Base-by-base conservation (phyloP, 1,140 invertebrate species). In the Lasioglossum albipes region DNA sequence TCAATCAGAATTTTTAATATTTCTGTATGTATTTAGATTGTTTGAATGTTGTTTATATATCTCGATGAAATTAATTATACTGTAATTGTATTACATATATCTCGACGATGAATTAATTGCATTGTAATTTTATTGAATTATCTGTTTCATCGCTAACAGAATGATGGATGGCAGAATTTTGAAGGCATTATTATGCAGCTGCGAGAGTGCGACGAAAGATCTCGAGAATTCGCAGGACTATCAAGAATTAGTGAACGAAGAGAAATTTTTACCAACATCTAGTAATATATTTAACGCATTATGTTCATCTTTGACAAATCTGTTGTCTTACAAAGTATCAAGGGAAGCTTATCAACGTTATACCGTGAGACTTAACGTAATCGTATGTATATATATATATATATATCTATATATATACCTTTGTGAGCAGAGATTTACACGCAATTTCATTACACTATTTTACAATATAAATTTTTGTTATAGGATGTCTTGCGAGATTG, bases 321-420 rank as follows among this genome's bases (percentile, higher is more conserved):
- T 89, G 49, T 65, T 92, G 9, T 79, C 75, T 27, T 88, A 88
- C 41, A 91, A 90, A 76, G 88, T 91, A 54, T 91, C 91, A 4
- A 82, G 82, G 7, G 81, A 92, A 79, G 86, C 86, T 76, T 80
- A 88, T 75, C 91, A 92, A 80, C 83, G 90, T 22, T 89, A 91
- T 79, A 85, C 84, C 0, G 87, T 90, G 74, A 85, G 90, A 82
- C 69, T 90, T n/a, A 49, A 84, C 66, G 62, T 91, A 57, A 83
- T 89, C 62, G 91, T 91, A 87, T 65, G 89, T 91, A 27, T 27
- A 27, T 27, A 27, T 27, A 27, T 27, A 27, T 27, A 69, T n/a
- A n/a, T n/a, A n/a, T n/a, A n/a, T n/a, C n/a, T 27, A 27, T 27
- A 27, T 27, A 27, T 27, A 27, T 27, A 69, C 57, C 49, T 72